Evolutionary conservation across 2,888 invertebrate species (phyloP).

Genomic region (Poecilus cupreus): DNA sequence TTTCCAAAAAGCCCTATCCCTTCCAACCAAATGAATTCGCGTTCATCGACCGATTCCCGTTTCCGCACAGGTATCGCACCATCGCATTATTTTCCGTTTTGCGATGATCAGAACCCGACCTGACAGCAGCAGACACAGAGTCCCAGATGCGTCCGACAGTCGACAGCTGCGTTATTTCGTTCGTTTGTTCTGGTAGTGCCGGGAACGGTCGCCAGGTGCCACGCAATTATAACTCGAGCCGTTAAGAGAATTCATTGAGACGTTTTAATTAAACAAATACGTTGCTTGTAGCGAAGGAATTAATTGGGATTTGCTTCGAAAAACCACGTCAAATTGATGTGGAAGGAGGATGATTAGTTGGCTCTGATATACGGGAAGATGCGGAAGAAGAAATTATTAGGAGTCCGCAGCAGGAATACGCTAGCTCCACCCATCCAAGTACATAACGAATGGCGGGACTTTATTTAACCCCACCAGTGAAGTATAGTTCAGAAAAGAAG

Average conservation of each 20-base stretch:
- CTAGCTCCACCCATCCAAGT: too few species aligned
- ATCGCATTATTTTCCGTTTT: neutral
- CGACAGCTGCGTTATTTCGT: neutral
- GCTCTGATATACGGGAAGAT: too few species aligned
- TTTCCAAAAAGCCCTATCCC: too few species aligned
- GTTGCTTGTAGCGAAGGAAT: neutral
- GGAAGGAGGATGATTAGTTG: too few species aligned
- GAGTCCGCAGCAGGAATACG: too few species aligned
- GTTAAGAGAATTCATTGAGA: slow-evolving; percentile 28
- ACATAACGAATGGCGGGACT: too few species aligned
- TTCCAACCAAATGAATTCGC: too few species aligned
- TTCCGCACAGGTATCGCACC: too few species aligned
- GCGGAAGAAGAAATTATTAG: too few species aligned
- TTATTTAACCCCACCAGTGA: too few species aligned
- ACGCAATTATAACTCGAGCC: slow-evolving; percentile 1
- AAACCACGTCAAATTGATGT: neutral
- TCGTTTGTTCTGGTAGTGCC: neutral
- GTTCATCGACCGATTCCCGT: too few species aligned
- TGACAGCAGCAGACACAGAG: neutral
- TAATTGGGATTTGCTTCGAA: neutral
- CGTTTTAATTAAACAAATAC: slow-evolving; percentile 30
- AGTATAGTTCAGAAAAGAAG: too few species aligned
- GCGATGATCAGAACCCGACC: neutral
- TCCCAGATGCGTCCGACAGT: slow-evolving; percentile 10
- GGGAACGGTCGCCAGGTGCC: neutral